A percentile compares a stretch with the other conserved stretches of the same genome.
These are phyloP conservation scores for Anarsia innoxiella DNA, from an alignment of 2,888 invertebrate species.

Conservation along the genomic window DNA sequence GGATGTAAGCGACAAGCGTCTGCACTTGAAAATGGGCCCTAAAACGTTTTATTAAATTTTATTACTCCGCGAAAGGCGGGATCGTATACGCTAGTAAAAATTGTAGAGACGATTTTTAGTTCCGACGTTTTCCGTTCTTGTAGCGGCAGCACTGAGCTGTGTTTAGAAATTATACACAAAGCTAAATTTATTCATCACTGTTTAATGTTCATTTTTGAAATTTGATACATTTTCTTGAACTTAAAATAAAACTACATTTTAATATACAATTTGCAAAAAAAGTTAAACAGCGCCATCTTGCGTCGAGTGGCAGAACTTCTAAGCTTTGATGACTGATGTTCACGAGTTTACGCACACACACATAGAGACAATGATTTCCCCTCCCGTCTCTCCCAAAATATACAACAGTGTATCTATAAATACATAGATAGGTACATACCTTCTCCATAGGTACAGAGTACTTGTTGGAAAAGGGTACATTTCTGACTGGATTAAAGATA, in stretches of 20 bases:
- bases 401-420: neutral
- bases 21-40: constrained; percentile 38
- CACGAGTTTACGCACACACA: too few relatives aligned
- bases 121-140: constrained; percentile 35
- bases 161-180: neutral
- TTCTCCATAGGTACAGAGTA: too few relatives aligned
- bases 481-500: too few relatives aligned
- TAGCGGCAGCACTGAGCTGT: constrained; percentile 48
- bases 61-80: constrained; percentile 32
- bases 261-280: too few relatives aligned
- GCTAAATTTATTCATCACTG: too few relatives aligned
- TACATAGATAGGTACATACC: too few relatives aligned
- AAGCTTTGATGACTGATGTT: constrained; percentile 6
- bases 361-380: constrained; percentile 6
- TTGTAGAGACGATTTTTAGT: constrained; percentile 35
- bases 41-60: constrained; percentile 38
- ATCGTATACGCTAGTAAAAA: constrained; percentile 28
- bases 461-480: too few relatives aligned
- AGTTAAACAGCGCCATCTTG: constrained; percentile 53
- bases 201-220: too few relatives aligned
- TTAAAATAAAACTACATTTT: too few relatives aligned
- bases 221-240: too few relatives aligned
- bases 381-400: constrained; percentile 6
- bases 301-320: constrained; percentile 53
- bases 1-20: constrained; percentile 28